Evolutionary conservation across 2,113 vertebrate genomes (phyloP), one percentile per base, ranked within the genome.

Genomic region (Semicossyphus pulcher): DNA sequence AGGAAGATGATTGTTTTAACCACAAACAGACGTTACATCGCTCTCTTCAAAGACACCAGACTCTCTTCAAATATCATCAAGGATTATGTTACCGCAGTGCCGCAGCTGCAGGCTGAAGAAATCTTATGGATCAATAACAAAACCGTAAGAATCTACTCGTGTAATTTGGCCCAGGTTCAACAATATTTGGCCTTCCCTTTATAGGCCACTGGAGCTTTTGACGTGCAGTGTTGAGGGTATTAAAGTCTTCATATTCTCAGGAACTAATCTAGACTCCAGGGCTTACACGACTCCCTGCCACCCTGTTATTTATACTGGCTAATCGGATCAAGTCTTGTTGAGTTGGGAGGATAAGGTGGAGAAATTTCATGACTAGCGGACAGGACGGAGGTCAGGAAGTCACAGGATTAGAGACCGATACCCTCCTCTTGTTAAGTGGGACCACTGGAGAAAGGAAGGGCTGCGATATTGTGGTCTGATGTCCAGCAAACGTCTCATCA

Each of bases 221-320:
- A 37, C 18, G 25, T 67, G 21, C 41, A 59, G 20, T 10, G 29
- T 28, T 31, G 31, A 58, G 12, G 41, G 25, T 47, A 52, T 83
- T 61, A 72, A 45, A 44, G 34, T 20, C 34, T 26, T 51, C 34
- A 54, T 45, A 34, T 61, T 56, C 34, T 79, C 47, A 77, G 32
- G 34, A 48, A 29, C 28, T 83, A 79, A 87, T 84, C 83, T 51
- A 37, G 3, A 1, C 15, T 20, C 0, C 54, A 26, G 21, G 47
- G 4, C 21, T 61, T 32, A 18, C 21, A 32, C 41, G 2, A 21
- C 60, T 15, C 28, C 42, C 26, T 10, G 31, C 44, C 7, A n/a
- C 18, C 9, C 44, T 63, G 82, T 81, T 89, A 84, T 90, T 85
- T 88, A 84, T 73, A 86, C 74, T 2, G 26, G 58, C 28, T 91